These are phyloP conservation scores for Elephantulus edwardii DNA, from an alignment of 2,113 vertebrate species.

Conservation along the genomic window DNA sequence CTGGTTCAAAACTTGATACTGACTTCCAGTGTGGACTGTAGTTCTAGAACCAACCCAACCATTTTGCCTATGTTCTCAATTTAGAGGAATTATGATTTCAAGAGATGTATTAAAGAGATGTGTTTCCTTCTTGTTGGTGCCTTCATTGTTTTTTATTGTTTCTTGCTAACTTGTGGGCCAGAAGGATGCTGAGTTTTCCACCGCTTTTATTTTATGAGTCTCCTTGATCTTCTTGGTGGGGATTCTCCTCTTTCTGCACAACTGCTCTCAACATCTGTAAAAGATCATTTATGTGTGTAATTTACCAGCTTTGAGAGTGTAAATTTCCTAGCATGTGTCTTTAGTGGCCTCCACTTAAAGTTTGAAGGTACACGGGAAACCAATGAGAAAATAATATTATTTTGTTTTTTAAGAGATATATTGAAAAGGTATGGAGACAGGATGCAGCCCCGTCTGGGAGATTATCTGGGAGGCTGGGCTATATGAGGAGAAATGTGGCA, in stretches of 20 bases:
- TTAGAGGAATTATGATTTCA: slow-evolving; percentile 35
- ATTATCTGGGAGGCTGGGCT: no score
- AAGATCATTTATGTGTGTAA: slow-evolving; percentile 65
- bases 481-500: no score
- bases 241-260: slow-evolving; percentile 53
- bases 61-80: neutral
- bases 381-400: slow-evolving; percentile 45
- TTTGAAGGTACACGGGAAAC: slow-evolving; percentile 35
- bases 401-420: slow-evolving; percentile 35
- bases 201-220: slow-evolving; percentile 49
- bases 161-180: slow-evolving; percentile 22
- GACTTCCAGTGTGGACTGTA: neutral
- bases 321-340: slow-evolving; percentile 63
- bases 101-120: slow-evolving; percentile 30
- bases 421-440: no score
- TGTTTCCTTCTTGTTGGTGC: slow-evolving; percentile 35
- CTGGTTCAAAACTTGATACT: neutral
- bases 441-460: no score
- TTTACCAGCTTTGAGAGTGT: slow-evolving; percentile 66
- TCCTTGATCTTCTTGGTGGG: slow-evolving; percentile 51
- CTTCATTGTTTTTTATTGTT: slow-evolving; percentile 70
- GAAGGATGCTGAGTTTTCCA: slow-evolving; percentile 20
- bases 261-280: slow-evolving; percentile 61
- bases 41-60: neutral
- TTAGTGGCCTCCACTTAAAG: slow-evolving; percentile 67